These are phyloP conservation scores for Dastarcus helophoroides DNA, from an alignment of 2,888 invertebrate species.

Conservation along the genomic window DNA sequence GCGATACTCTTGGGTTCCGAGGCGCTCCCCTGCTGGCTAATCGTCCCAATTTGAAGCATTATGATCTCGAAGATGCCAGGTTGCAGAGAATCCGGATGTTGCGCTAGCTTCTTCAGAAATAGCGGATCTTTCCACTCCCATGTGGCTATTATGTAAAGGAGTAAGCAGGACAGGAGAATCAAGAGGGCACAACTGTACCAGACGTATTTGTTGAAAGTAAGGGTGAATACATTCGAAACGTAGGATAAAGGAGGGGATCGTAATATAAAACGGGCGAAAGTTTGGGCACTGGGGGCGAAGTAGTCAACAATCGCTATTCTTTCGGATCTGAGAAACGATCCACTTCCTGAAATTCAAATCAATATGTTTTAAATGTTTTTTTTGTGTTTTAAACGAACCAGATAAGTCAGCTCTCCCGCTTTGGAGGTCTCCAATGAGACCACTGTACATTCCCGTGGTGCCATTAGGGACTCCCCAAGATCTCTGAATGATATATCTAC, in stretches of 20 bases:
- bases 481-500: slow-evolving; percentile 37
- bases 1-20: slow-evolving; percentile 31
- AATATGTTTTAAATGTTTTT: no score
- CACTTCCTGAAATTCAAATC: no score
- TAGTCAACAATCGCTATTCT: slow-evolving; percentile 1
- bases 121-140: slow-evolving; percentile 4
- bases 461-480: slow-evolving; percentile 45
- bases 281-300: background rate
- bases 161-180: background rate
- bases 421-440: slow-evolving; percentile 47
- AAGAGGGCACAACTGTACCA: background rate
- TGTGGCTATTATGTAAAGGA: background rate
- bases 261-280: background rate
- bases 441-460: slow-evolving; percentile 44
- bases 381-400: no score
- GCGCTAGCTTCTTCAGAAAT: background rate
- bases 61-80: slow-evolving; percentile 16
- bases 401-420: slow-evolving; percentile 44
- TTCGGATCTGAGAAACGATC: no score
- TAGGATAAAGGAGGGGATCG: background rate
- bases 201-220: background rate
- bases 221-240: background rate
- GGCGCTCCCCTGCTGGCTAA: slow-evolving; percentile 37
- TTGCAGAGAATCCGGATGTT: background rate
- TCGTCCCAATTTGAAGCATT: slow-evolving; percentile 34